These are phyloP conservation scores for Chaetura pelagica DNA, from an alignment of 2,113 vertebrate species.

Conservation along the genomic window DNA sequence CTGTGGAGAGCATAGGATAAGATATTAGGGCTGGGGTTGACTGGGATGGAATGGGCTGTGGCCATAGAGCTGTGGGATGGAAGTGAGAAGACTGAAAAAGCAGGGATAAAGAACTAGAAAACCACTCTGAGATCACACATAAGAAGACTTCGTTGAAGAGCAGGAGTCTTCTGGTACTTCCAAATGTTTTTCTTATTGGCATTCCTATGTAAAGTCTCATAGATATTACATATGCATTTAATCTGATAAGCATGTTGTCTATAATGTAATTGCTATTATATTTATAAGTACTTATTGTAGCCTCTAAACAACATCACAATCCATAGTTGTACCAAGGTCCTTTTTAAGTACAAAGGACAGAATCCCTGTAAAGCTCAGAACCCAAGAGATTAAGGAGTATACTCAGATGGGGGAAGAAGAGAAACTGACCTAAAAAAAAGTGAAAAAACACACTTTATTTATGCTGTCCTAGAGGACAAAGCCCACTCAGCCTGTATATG, in stretches of 20 bases:
- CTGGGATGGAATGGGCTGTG: accelerated
- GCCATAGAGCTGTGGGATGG: neutral
- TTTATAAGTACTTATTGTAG: neutral
- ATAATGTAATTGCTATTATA: neutral
- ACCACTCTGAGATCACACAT: neutral
- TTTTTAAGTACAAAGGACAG: neutral
- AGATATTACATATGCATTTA: neutral
- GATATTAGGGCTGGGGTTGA: neutral
- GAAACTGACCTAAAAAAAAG: neutral
- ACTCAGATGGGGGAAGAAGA: neutral
- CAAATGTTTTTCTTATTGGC: neutral
- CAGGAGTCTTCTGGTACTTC: neutral
- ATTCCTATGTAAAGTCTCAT: neutral
- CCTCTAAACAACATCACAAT: neutral
- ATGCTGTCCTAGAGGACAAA: neutral
- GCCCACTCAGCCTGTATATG: neutral
- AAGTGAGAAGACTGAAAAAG: neutral
- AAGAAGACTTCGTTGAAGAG: neutral
- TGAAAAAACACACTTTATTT: neutral
- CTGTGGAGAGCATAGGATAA: neutral
- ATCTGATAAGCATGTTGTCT: neutral
- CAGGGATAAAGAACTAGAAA: neutral
- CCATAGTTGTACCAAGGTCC: neutral
- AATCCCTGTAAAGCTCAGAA: neutral
- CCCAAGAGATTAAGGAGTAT: neutral